These are phyloP conservation scores for Apoda limacodes DNA, from an alignment of 2,888 invertebrate genomes.

Conservation along the genomic window DNA sequence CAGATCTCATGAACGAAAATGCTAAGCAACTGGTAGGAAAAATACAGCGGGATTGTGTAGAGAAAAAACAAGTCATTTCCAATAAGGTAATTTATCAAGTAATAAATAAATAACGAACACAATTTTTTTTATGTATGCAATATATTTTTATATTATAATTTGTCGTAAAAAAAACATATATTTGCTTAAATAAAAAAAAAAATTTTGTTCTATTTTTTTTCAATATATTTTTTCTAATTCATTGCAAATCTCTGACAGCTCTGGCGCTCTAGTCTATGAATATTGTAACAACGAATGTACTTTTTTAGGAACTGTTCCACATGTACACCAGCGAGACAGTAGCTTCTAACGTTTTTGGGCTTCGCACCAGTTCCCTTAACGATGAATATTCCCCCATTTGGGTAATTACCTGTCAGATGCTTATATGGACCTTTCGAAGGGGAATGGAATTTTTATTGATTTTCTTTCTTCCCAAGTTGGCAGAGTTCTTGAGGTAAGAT, in stretches of 20 bases:
- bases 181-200: too few species aligned
- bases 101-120: too few species aligned
- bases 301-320: constrained; percentile 38
- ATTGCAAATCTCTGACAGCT: too few species aligned
- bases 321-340: constrained; percentile 55
- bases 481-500: constrained; percentile 35
- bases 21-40: constrained; percentile 36
- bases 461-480: constrained; percentile 39
- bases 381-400: constrained; percentile 41
- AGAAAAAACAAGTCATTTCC: constrained; percentile 35
- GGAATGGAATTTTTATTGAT: constrained; percentile 44
- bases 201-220: too few species aligned
- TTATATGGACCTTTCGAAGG: constrained; percentile 45
- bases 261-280: too few species aligned
- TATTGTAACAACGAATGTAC: too few species aligned
- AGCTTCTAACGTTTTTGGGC: constrained; percentile 43
- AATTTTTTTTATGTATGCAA: too few species aligned
- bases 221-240: too few species aligned
- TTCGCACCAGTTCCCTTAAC: constrained; percentile 38
- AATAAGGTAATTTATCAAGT: constrained; percentile 31
- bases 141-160: too few species aligned
- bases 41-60: too few species aligned
- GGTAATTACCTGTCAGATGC: constrained; percentile 47
- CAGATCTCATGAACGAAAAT: constrained; percentile 47
- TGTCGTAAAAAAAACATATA: too few species aligned